phyloP scores from a whole-genome alignment of 2,797 vertebrate species.

The Myotis planiceps region DNA sequence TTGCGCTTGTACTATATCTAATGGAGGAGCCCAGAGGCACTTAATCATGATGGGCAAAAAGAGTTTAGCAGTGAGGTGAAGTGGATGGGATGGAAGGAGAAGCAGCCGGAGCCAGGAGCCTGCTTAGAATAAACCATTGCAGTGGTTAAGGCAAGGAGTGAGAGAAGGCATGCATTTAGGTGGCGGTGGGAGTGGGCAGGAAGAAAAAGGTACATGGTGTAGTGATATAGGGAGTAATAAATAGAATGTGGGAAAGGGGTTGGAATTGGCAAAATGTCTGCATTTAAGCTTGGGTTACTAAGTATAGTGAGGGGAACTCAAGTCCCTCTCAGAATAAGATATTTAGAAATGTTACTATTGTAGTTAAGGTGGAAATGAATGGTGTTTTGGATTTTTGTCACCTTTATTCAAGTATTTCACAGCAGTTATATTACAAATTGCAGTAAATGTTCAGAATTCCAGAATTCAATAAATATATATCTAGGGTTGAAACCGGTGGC shows the following conservation, averaged over 20 bases:
- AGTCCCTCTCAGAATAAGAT: background rate
- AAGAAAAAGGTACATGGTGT: background rate
- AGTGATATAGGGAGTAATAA: background rate
- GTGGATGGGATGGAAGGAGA: background rate
- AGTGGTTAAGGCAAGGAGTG: background rate
- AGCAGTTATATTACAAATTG: constrained; percentile 99
- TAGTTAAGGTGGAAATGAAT: background rate
- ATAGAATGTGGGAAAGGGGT: background rate
- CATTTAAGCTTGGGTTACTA: background rate
- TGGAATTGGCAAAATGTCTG: background rate
- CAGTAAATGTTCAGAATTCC: constrained; percentile 96
- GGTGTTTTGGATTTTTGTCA: constrained; percentile 86
- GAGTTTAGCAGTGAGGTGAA: background rate
- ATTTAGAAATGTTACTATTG: background rate
- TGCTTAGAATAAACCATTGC: background rate
- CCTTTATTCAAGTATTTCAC: constrained; percentile 99
- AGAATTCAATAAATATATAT: constrained; percentile 91
- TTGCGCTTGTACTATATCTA: background rate
- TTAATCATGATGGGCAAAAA: background rate
- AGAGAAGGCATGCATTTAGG: background rate
- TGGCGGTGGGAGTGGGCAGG: no score
- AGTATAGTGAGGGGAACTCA: background rate
- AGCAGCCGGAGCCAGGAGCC: background rate
- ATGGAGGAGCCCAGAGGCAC: background rate
- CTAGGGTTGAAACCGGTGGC: no score